Percentiles rank a stretch among this genome's conserved stretches.
Evolutionary conservation across 1,140 invertebrate species (phyloP).

Genomic region (Zaprionus camerounensis): DNA sequence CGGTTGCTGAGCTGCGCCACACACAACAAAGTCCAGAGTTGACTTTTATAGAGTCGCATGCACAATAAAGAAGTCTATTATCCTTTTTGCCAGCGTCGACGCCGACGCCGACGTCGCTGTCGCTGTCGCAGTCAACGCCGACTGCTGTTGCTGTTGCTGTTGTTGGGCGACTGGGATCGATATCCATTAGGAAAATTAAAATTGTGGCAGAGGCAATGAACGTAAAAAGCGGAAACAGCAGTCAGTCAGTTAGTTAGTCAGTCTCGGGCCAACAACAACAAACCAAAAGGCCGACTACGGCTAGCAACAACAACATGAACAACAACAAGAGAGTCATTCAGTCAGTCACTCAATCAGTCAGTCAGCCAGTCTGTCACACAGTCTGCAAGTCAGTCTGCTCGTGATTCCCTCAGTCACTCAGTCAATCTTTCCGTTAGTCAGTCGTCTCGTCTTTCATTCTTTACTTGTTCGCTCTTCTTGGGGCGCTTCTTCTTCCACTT

Average conservation of each 20-base stretch:
- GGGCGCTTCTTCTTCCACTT: constrained; percentile 56
- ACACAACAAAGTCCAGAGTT: constrained; percentile 82
- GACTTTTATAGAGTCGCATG: constrained; percentile 84
- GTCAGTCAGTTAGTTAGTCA: constrained; percentile 48
- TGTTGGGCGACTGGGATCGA: constrained; percentile 73
- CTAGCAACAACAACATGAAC: constrained; percentile 23
- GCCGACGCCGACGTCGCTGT: constrained; percentile 23
- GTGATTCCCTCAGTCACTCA: neutral
- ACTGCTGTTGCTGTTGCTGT: constrained; percentile 54
- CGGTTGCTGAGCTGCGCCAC: constrained; percentile 49
- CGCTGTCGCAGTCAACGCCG: constrained; percentile 36
- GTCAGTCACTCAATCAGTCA: constrained; percentile 48
- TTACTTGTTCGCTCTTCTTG: constrained; percentile 14
- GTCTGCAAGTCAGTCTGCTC: constrained; percentile 1
- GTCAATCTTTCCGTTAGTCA: constrained; percentile 11
- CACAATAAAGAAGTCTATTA: constrained; percentile 84
- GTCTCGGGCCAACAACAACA: constrained; percentile 21
- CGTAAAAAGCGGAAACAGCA: constrained; percentile 82
- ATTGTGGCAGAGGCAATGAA: constrained; percentile 84
- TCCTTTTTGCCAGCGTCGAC: constrained; percentile 76
- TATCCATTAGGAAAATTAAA: constrained; percentile 85
- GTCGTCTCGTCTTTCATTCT: constrained; percentile 16
- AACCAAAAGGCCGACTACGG: constrained; percentile 23
- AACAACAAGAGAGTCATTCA: constrained; percentile 63
- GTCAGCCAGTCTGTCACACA: constrained; percentile 25